Evolutionary conservation across 2,797 vertebrate species (phyloP).

Genomic region (Malurus leucopterus): DNA sequence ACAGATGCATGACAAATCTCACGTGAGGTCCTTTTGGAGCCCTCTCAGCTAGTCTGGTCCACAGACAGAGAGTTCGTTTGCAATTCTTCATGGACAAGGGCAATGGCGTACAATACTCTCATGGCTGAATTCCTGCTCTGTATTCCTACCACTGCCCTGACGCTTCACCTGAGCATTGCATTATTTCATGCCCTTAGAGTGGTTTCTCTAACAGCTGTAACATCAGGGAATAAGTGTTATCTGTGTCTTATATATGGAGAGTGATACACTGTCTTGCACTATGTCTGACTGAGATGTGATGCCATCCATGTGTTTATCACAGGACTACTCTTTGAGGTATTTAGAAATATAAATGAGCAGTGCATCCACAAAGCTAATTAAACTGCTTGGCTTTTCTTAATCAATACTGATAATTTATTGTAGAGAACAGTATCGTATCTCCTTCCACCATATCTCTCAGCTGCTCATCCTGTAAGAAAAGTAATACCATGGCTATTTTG

Average conservation of each 20-base stretch:
- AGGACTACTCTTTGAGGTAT: background rate
- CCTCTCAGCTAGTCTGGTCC: background rate
- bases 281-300: background rate
- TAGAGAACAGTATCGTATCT: background rate
- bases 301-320: background rate
- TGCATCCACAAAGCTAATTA: background rate
- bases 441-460: background rate
- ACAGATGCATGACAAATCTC: background rate
- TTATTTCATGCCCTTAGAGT: background rate
- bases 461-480: background rate
- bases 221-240: background rate
- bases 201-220: background rate
- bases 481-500: background rate
- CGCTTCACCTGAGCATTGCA: background rate
- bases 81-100: background rate
- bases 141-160: background rate
- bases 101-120: rapidly evolving
- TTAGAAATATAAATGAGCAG: background rate
- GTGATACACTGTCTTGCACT: background rate
- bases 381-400: background rate
- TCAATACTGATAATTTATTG: background rate
- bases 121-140: background rate
- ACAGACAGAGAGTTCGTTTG: background rate
- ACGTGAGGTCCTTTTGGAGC: background rate
- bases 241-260: background rate